Percentiles rank a stretch among this genome's conserved stretches.
Evolutionary conservation across 2,113 vertebrate genomes (phyloP).

Genomic region (Catharus bicknelli): DNA sequence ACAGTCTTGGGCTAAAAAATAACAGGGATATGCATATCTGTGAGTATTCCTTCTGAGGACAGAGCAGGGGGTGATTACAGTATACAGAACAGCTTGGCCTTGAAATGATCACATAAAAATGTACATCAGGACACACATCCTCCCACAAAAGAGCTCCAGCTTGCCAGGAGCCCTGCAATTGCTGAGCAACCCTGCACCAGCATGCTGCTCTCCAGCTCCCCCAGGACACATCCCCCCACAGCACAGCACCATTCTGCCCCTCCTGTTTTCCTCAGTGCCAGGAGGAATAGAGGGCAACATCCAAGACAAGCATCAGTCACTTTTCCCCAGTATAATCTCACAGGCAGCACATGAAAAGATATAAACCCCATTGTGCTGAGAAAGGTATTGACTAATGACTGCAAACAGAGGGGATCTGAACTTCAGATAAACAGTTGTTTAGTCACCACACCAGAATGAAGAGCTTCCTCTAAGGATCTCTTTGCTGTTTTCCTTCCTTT

Average conservation of each 20-base stretch:
- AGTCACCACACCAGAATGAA: background rate
- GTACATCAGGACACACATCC: background rate
- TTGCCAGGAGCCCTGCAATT: background rate
- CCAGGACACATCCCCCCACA: background rate
- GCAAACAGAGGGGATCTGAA: background rate
- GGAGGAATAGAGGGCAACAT: background rate
- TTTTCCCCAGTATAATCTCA: background rate
- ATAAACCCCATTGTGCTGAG: background rate
- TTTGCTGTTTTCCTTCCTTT: background rate
- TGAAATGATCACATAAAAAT: background rate
- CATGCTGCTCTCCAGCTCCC: background rate
- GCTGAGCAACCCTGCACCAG: background rate
- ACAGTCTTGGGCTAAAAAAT: background rate
- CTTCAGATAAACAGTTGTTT: background rate
- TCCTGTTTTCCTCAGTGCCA: background rate
- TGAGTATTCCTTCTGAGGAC: background rate
- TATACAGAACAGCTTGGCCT: background rate
- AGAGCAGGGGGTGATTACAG: accelerated
- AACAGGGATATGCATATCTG: background rate
- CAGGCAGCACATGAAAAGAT: background rate
- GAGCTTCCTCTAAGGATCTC: background rate
- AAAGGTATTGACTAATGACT: background rate
- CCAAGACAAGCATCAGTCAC: background rate
- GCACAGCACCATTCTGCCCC: background rate
- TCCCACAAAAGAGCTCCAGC: background rate